A percentile compares a stretch with the other conserved stretches of the same genome.
phyloP scores from a whole-genome alignment of 1,140 invertebrate genomes.

The Pachyrhynchus sulphureomaculatus region DNA sequence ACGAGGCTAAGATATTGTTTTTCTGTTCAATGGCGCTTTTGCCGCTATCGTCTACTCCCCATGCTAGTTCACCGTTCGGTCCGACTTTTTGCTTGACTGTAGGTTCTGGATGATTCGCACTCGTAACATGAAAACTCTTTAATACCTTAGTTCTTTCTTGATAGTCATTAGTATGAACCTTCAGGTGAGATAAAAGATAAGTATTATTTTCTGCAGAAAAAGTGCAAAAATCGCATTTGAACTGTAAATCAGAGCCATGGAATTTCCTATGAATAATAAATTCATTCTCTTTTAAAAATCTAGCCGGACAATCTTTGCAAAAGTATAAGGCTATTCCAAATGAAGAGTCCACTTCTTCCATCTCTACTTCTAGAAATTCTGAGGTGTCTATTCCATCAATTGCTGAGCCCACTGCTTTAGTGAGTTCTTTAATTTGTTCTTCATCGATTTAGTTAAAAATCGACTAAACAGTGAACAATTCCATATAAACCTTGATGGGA shows the following conservation, averaged over 20 bases:
- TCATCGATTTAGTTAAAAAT: constrained; percentile 63
- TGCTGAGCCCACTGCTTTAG: constrained; percentile 48
- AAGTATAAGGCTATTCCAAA: constrained; percentile 53
- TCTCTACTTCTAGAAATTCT: constrained; percentile 28
- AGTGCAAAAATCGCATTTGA: constrained; percentile 75
- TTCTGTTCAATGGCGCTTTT: constrained; percentile 38
- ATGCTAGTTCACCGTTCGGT: constrained; percentile 48
- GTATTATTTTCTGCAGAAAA: constrained; percentile 71
- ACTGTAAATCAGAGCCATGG: constrained; percentile 63
- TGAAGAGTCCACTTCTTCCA: constrained; percentile 34
- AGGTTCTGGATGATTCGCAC: constrained; percentile 63
- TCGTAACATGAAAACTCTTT: constrained; percentile 64
- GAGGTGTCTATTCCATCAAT: constrained; percentile 21
- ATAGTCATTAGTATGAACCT: constrained; percentile 80
- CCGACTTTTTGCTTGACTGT: constrained; percentile 57
- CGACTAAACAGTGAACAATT: constrained; percentile 69
- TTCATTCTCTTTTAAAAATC: constrained; percentile 67
- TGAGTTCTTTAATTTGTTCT: constrained; percentile 66
- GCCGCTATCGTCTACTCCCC: constrained; percentile 62
- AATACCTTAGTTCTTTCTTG: constrained; percentile 74
- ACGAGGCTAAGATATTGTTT: constrained; percentile 18
- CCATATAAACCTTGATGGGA: constrained; percentile 70
- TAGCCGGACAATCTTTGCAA: constrained; percentile 73
- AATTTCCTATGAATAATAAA: constrained; percentile 65
- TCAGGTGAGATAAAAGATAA: constrained; percentile 70